phyloP scores from a whole-genome alignment of 2,113 vertebrate species.

The Percina caprodes region DNA sequence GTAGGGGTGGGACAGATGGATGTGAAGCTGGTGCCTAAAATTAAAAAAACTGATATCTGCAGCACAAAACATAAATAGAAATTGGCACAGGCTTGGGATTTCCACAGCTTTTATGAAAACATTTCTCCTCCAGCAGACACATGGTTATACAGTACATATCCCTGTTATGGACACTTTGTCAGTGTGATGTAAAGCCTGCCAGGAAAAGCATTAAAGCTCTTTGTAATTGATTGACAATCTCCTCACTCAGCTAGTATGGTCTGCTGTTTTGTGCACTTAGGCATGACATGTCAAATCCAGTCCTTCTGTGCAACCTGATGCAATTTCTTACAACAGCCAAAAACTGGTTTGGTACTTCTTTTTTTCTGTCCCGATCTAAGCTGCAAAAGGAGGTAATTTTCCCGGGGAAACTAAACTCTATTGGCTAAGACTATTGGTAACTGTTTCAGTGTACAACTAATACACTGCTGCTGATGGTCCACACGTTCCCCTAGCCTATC shows the following conservation, averaged over 20 bases:
- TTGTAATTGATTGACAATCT: constrained; percentile 49
- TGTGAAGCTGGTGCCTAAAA: constrained; percentile 46
- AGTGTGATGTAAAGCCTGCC: constrained; percentile 48
- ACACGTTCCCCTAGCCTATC: not conserved
- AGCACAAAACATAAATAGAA: constrained; percentile 43
- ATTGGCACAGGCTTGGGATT: constrained; percentile 27
- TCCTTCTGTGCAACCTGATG: constrained; percentile 11
- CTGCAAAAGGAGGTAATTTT: not conserved
- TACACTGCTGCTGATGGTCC: not conserved
- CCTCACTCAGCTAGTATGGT: constrained; percentile 14
- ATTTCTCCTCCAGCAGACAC: constrained; percentile 52
- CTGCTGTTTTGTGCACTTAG: constrained; percentile 43
- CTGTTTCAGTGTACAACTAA: not conserved
- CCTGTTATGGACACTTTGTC: constrained; percentile 40
- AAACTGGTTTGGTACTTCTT: not conserved
- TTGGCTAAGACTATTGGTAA: too few relatives aligned
- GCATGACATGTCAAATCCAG: constrained; percentile 31
- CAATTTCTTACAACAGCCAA: not conserved
- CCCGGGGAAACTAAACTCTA: not conserved
- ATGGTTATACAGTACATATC: constrained; percentile 42
- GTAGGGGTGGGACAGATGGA: constrained; percentile 55
- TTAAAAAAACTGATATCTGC: constrained; percentile 37
- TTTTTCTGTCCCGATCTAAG: not conserved
- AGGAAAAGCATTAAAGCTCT: constrained; percentile 54
- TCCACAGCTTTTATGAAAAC: constrained; percentile 38